These are phyloP conservation scores for Limnodromus scolopaceus DNA, from an alignment of 2,797 vertebrate species.

Conservation along the genomic window DNA sequence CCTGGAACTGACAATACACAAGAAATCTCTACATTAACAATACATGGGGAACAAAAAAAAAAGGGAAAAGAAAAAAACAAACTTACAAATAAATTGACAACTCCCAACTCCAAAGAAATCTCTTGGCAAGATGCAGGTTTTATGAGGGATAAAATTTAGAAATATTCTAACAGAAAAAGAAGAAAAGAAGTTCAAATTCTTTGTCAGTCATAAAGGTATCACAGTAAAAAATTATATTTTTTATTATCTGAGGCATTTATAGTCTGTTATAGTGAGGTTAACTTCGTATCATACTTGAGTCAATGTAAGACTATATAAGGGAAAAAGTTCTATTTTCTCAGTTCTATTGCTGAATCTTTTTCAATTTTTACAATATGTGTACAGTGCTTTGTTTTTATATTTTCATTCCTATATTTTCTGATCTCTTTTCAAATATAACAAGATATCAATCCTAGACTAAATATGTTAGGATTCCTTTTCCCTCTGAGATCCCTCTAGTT, in stretches of 20 bases:
- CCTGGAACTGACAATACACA: neutral
- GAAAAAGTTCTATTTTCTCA: neutral
- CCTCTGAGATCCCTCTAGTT: neutral
- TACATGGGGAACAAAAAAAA: neutral
- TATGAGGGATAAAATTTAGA: neutral
- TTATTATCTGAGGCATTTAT: neutral
- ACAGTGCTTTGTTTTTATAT: neutral
- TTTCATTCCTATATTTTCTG: constrained; percentile 7
- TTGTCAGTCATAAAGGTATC: neutral
- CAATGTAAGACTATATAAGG: neutral
- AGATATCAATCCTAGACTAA: constrained; percentile 2
- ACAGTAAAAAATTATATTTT: accelerated
- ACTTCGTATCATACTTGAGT: neutral
- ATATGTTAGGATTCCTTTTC: neutral
- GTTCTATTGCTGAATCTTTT: neutral
- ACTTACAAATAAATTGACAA: neutral
- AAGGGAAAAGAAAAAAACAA: accelerated
- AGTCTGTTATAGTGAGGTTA: neutral
- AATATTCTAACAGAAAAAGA: neutral
- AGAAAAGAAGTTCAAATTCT: neutral
- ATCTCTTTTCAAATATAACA: neutral
- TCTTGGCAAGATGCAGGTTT: neutral
- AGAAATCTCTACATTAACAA: neutral
- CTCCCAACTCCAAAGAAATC: neutral
- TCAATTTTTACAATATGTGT: neutral